Percentiles rank a stretch among this genome's conserved stretches.
These are phyloP conservation scores for Brachyalestes nurse DNA, from an alignment of 2,797 vertebrate genomes.

Conservation along the genomic window DNA sequence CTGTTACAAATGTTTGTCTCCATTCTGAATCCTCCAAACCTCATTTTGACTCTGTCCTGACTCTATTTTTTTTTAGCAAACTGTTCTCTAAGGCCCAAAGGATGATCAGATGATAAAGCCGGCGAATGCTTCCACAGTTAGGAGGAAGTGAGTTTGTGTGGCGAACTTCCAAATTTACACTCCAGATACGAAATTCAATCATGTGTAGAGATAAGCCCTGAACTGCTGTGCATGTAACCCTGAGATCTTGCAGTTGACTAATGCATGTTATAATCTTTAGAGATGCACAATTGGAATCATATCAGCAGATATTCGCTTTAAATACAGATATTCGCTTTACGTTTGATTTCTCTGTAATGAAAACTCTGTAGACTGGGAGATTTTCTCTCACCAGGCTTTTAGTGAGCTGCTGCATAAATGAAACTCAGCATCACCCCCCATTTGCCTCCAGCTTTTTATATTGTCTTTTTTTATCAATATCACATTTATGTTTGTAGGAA, in stretches of 20 bases:
- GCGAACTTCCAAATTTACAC: neutral
- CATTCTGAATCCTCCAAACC: constrained; percentile 19
- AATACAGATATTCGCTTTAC: neutral
- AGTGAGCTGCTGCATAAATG: too few species aligned
- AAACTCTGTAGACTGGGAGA: too few species aligned
- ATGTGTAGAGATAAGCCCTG: neutral
- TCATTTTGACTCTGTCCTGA: neutral
- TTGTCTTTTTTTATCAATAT: too few species aligned
- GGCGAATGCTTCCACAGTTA: neutral
- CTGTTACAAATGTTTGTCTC: constrained; percentile 15
- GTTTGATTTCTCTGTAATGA: too few species aligned
- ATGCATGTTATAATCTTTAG: neutral
- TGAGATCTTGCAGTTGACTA: neutral
- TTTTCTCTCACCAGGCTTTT: too few species aligned
- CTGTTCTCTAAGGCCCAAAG: constrained; percentile 14
- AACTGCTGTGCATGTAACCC: neutral
- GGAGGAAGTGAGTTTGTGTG: neutral
- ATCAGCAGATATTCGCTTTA: neutral
- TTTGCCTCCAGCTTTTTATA: too few species aligned
- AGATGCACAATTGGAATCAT: neutral
- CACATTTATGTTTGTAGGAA: too few species aligned
- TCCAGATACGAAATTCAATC: neutral
- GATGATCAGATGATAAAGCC: constrained; percentile 13
- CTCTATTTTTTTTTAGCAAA: constrained; percentile 17
- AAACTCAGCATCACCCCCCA: too few species aligned